Base-by-base conservation (phyloP, 2,888 invertebrate species). In the Dromius quadrimaculatus region DNA sequence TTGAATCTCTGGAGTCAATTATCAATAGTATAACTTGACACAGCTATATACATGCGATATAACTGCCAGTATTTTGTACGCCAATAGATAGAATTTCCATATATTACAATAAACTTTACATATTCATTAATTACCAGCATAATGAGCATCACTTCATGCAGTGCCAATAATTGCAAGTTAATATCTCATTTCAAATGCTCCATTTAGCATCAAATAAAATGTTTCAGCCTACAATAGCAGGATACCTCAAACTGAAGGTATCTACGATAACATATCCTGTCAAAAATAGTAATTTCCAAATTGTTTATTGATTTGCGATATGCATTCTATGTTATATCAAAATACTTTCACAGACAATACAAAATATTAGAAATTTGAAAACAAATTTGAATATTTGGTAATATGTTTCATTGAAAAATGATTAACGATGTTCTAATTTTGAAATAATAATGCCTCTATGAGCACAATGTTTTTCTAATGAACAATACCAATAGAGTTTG, bases 111-210 rank as follows among this genome's bases (percentile, higher is more conserved):
- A 28, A 54, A 54, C 50, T 54, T 54, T 54, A 54, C 50, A 54
- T 32, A 54, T 54, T 54, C 50, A 54, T 54, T 28, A 54, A 54
- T 54, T 54, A 54, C 1, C 9, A 6, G 50, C 28, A 54, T 54
- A 54, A 54, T 54, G 50, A 28, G 17, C 28, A 54, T 23, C 28
- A 28, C 13, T 54, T 13, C 50, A 23, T 28, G 28, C 32, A 23
- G 50, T 54, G 23, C 50, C 50, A 54, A 54, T 54, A 54, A 54
- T 54, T 54, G 50, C 50, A 54, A 28, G 50, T 54, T 54, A 54
- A 54, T 54, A 54, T 54, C 50, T 54, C 50, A 54, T 54, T 15
- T 28, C 32, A 2, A 54, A 54, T 54, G 50, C 50, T 54, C 28
- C 50, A 54, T 54, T 54, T 28, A 23, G 28, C 15, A 23, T 54